Base-by-base conservation (phyloP, 2,888 invertebrate species). In the Incurvaria masculella region DNA sequence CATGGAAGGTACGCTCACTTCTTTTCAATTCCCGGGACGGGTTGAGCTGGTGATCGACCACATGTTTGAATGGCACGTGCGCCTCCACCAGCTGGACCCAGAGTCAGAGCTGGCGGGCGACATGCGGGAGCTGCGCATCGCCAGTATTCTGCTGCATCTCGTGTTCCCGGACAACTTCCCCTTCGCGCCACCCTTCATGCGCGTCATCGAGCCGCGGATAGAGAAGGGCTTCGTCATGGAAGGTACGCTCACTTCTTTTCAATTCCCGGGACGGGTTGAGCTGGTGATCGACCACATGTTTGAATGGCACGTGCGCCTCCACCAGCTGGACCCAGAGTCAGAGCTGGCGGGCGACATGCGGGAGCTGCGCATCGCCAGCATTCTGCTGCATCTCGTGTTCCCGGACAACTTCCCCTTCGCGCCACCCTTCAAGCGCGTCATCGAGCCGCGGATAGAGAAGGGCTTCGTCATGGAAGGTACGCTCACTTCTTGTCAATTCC, bases 171-270 rank as follows among this genome's bases (percentile, higher is more conserved):
- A 93, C 61, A 92, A 91, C 65, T 93, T 93, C 62, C 93, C 93
- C 40, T 93, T 93, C 63, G 89, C 90, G 39, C 93, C 93, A 46
- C 93, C 93, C 40, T 93, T 93, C 68, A 89, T 88, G 79, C 81
- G 88, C 56, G 89, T 89, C 41, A 89, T 89, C 68, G 88, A 89
- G 59, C 89, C 89, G 8, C 79, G 86, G 65, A 87, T 89, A 73
- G 89, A 89, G 63, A 88, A 88, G 64, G 92, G 91, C 38, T 93
- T 91, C 64, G 92, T 93, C 20, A 92, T 93, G 92, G 91, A 92
- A 72, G 91, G 85, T 67, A 49, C n/a, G 5, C 18, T 17, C 18
- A 39, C 11, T 39, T 14, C 4, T 14, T 39, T 23, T 23, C 4
- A 23, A 23, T 23, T n/a, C n/a, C n/a, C n/a, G n/a, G n/a, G n/a